Base-by-base conservation (phyloP, 2,113 vertebrate species). In the Ctenomys sociabilis region DNA sequence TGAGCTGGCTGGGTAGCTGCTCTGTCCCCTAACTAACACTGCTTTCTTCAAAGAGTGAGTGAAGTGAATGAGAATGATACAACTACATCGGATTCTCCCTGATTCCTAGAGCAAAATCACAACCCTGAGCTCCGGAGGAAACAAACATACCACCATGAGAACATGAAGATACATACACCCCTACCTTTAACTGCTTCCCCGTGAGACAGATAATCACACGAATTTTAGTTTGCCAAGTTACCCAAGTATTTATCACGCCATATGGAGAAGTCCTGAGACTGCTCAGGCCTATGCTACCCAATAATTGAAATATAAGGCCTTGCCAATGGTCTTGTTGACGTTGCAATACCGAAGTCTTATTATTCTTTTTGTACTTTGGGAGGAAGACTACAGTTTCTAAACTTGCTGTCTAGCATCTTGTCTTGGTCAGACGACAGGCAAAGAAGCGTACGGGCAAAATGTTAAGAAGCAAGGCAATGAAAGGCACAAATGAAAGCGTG, bases 401-500 rank as follows among this genome's bases (percentile, higher is more conserved):
- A 82, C 28, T 57, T 84, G 16, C 10, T 57, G 52, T 84, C 68
- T 70, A 37, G 6, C 21, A 2, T 75, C 70, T 64, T 92, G 77
- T 86, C 26, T 93, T 10, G 30, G 12, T 87, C 9, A 63, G n/a
- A 92, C 22, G 57, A 92, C 6, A 81, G 32, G 59, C 86, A 89
- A 72, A 92, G 35, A 94, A 72, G 28, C 43, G 0, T 30, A 83
- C 0, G 85, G 59, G 80, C 9, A 85, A 94, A 85, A 84, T 80
- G 91, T 92, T 73, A 77, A 52, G 28, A 54, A 90, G 37, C 5
- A 64, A 86, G 85, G 86, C 57, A 91, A 59, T 68, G 49, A 93
- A 93, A 96, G 17, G 63, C 63, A 95, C 54, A 95, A 95, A n/a
- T 80, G 77, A 81, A 68, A 80, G 32, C 45, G 90, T 92, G 54